Percentiles rank a stretch among this genome's conserved stretches.
phyloP scores from a whole-genome alignment of 2,113 vertebrate species.

The Poeciliopsis retropinna region DNA sequence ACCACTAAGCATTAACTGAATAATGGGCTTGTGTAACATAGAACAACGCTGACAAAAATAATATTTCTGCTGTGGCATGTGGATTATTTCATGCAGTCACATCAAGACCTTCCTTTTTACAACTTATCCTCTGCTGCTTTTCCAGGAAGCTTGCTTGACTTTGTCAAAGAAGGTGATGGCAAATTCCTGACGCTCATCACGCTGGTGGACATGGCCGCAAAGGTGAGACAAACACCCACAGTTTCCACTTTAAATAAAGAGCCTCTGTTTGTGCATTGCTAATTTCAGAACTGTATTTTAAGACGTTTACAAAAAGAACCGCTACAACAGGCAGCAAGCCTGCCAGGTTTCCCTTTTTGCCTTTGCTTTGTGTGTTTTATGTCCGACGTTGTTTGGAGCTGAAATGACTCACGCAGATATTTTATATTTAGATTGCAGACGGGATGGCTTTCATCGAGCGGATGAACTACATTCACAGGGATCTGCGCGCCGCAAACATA shows the following conservation, averaged over 20 bases:
- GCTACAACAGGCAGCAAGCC: conserved; percentile 21
- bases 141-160: conserved; percentile 92
- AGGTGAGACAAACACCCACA: conserved; percentile 77
- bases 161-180: conserved; percentile 96
- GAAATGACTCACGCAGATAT: conserved; percentile 28
- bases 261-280: conserved; percentile 4
- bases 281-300: conserved; percentile 46
- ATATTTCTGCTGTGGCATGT: too few species aligned
- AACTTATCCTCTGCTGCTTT: conserved; percentile 31
- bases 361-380: conserved; percentile 2
- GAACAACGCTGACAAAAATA: too few species aligned
- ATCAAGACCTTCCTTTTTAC: not conserved
- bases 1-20: too few species aligned
- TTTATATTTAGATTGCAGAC: conserved; percentile 88
- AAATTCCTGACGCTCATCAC: conserved; percentile 93
- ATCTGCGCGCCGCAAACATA: conserved; percentile 95
- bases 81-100: conserved; percentile 22
- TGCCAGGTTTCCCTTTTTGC: conserved; percentile 29
- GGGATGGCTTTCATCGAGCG: conserved; percentile 98
- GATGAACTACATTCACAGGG: conserved; percentile 98
- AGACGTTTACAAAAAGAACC: conserved; percentile 17
- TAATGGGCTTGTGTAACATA: too few species aligned
- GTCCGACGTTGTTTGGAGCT: conserved; percentile 11
- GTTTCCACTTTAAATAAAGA: not conserved
- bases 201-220: conserved; percentile 95